phyloP scores from a whole-genome alignment of 2,888 invertebrate species.

The Cancer borealis region DNA sequence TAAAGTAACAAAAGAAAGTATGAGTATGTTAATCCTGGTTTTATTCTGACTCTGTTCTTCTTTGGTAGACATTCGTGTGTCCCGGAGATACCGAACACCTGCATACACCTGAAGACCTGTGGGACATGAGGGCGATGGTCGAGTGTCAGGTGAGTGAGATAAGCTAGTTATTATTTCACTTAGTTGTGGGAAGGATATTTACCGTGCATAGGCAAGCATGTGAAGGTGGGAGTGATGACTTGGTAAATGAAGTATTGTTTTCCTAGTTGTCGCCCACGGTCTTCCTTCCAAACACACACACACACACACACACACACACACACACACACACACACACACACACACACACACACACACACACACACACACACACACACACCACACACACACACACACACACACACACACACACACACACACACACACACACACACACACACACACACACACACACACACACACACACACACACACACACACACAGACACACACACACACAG shows the following conservation, averaged over 20 bases:
- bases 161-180: not conserved
- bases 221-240: not conserved
- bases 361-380: not conserved
- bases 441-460: no score
- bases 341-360: no score
- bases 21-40: not conserved
- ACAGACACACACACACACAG: no score
- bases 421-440: no score
- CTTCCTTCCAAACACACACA: not conserved
- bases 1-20: not conserved
- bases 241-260: not conserved
- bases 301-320: no score
- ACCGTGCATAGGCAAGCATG: not conserved
- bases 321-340: no score
- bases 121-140: conserved; percentile 82
- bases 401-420: no score
- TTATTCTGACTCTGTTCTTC: not conserved
- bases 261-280: not conserved
- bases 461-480: no score
- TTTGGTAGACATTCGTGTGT: conserved; percentile 79
- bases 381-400: no score
- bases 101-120: conserved; percentile 79
- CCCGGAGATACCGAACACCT: conserved; percentile 79
- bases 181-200: not conserved
- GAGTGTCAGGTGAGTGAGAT: conserved; percentile 84